Conservation (phyloP, 2,113 vertebrate genomes). For the Lanius ludovicianus region DNA sequence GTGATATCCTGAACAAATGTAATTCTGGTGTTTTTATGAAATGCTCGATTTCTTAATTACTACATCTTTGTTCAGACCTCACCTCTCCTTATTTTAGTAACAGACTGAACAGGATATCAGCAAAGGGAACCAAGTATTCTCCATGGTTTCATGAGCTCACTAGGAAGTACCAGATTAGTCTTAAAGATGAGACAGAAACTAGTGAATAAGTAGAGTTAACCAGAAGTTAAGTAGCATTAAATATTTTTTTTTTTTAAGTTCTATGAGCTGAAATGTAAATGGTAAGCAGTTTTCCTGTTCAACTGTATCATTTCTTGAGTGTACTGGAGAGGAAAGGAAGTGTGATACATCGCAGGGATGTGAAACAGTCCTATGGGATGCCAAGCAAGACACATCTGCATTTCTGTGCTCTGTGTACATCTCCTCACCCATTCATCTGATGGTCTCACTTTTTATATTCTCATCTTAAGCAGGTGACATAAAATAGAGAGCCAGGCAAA, state of each 20-base stretch:
- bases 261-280: not conserved
- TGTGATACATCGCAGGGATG: not conserved
- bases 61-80: not conserved
- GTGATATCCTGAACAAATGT: constrained; percentile 1
- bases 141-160: not conserved
- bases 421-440: not conserved
- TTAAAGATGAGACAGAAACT: not conserved
- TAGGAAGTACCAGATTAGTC: not conserved
- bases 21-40: not conserved
- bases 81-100: not conserved
- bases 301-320: not conserved
- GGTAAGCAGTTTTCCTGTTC: not conserved
- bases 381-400: not conserved
- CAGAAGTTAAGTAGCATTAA: not conserved
- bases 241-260: not conserved
- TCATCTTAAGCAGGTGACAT: not conserved
- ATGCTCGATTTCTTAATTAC: not conserved
- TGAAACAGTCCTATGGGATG: not conserved
- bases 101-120: not conserved
- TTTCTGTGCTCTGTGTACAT: not conserved
- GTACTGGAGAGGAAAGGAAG: constrained; percentile 4
- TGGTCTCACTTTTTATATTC: not conserved
- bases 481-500: not conserved
- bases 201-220: not conserved
- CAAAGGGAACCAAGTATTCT: not conserved